Evolutionary conservation across 92 coral and sea anemone genomes (phyloP).

Genomic region (Parazoanthus darwini): DNA sequence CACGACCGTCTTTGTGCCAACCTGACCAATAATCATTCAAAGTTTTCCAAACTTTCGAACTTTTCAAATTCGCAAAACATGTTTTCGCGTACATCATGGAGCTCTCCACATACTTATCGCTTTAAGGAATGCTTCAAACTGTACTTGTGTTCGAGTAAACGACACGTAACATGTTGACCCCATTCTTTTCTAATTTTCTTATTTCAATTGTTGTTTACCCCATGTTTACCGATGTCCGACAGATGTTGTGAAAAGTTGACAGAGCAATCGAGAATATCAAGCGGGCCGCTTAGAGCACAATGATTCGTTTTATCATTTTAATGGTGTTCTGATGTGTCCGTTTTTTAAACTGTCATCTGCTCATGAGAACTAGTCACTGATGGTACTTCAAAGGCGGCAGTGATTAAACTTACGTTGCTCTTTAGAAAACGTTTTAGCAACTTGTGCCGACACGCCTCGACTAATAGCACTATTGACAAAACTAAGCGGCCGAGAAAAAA

Average conservation of each 20-base stretch:
- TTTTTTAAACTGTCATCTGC: background rate
- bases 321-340: background rate
- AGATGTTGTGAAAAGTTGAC: background rate
- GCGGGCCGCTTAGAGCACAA: background rate
- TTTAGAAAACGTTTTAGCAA: background rate
- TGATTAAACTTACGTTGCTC: background rate
- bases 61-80: too few species aligned
- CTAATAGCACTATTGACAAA: background rate
- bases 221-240: background rate
- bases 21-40: background rate
- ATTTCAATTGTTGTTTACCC: background rate
- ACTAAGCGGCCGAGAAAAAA: background rate
- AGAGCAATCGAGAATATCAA: background rate
- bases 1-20: background rate
- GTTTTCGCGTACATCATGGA: background rate
- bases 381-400: background rate
- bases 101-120: background rate
- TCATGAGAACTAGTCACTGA: background rate
- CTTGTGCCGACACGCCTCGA: background rate
- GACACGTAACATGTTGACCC: background rate
- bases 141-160: background rate
- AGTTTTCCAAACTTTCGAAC: background rate
- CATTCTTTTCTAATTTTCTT: background rate
- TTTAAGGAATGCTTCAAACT: background rate
- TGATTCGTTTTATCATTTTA: background rate